Conservation (phyloP, 2,797 vertebrate species). For the Alosa sapidissima region DNA sequence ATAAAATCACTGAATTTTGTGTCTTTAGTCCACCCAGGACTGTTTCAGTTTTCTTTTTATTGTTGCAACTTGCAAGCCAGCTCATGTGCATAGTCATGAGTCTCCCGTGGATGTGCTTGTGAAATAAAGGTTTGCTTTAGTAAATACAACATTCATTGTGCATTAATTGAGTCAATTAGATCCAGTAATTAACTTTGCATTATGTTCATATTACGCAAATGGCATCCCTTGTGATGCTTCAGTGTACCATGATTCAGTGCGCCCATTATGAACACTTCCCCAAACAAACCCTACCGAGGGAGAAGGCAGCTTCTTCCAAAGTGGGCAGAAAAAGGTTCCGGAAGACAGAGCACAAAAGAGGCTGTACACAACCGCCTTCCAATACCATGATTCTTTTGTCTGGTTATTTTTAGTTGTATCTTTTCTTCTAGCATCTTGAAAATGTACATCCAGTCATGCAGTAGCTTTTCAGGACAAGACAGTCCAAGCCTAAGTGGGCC, state of each 20-base stretch:
- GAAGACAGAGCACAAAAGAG: background rate
- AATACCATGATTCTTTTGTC: background rate
- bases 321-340: background rate
- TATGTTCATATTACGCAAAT: constrained; percentile 24
- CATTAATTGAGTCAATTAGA: constrained; percentile 24
- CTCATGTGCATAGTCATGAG: background rate
- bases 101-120: background rate
- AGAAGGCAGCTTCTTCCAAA: background rate
- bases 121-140: constrained; percentile 1
- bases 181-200: constrained; percentile 24
- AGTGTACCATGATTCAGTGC: constrained; percentile 5
- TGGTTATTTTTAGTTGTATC: background rate
- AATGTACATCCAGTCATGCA: background rate
- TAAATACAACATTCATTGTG: constrained; percentile 8
- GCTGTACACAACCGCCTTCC: background rate
- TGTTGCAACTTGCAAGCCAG: background rate
- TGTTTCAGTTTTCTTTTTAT: background rate
- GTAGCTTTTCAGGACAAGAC: background rate
- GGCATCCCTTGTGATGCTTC: constrained; percentile 18
- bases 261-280: background rate
- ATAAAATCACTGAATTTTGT: background rate
- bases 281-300: background rate
- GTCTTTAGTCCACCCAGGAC: background rate
- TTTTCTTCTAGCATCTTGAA: background rate
- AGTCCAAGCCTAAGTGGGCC: background rate